Conservation (phyloP, 2,113 vertebrate species). For the Apistogramma diplotaenia region DNA sequence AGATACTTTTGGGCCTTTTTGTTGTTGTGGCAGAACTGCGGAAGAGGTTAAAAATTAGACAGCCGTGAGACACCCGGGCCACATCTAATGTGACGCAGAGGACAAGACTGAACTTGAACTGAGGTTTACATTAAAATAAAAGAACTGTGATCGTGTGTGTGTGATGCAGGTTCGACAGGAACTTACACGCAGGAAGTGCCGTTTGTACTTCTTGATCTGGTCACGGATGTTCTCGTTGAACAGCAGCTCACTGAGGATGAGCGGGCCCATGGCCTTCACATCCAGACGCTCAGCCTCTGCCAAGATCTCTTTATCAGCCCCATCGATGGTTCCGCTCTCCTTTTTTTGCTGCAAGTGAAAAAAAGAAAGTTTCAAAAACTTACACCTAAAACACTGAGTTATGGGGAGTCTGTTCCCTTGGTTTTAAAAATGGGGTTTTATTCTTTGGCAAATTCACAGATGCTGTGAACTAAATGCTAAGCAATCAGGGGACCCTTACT, state of each 20-base stretch:
- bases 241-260: conserved; percentile 96
- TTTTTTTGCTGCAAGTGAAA: conserved; percentile 92
- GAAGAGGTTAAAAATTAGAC: background rate
- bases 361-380: no score
- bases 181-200: conserved; percentile 93
- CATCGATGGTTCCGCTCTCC: conserved; percentile 87
- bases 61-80: background rate
- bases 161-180: background rate
- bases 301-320: conserved; percentile 93
- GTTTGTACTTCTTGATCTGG: conserved; percentile 95
- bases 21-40: conserved; percentile 96
- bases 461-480: no score
- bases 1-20: conserved; percentile 97
- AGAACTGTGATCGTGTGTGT: rapidly evolving
- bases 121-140: background rate
- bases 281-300: conserved; percentile 97
- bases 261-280: conserved; percentile 94
- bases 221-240: conserved; percentile 95
- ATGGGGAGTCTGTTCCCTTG: no score
- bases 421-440: no score
- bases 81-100: background rate
- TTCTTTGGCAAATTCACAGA: no score
- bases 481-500: conserved; percentile 62
- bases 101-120: background rate
- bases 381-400: rapidly evolving